Base-by-base conservation (phyloP, 2,888 invertebrate genomes). In the Luperina nickerlii region DNA sequence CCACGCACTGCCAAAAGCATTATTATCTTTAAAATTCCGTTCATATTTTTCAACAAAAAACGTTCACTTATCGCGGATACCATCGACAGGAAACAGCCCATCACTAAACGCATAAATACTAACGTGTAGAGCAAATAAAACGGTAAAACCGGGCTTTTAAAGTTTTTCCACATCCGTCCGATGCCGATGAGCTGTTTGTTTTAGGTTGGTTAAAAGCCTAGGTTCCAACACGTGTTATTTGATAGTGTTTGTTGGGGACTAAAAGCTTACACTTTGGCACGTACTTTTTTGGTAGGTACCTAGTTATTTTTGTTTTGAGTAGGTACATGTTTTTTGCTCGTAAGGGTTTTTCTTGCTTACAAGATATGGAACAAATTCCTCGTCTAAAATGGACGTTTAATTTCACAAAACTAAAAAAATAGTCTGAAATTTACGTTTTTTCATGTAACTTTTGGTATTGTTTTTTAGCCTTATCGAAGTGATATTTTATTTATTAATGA, bases 111-210 rank as follows among this genome's bases (percentile, higher is more conserved):
- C 79, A 85, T 87, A 89, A 91, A 92, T 90, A 90, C 90, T 90
- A 85, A 91, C 86, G 87, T 87, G 88, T 89, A 82, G 87, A 85
- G 91, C 91, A 94, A 94, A 93, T 92, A 92, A 93, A 93, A 93
- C 93, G 92, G 94, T 92, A 92, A 87, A 83, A 83, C 86, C 82
- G 71, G 78, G 89, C 90, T 90, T 91, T 90, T 87, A 92, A 87
- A 85, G 91, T 90, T 93, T 92, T 93, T 92, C 90, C 90, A 90
- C 90, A 90, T 91, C 90, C 88, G 86, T 81, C 63, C 69, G 69
- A 45, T 80, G 77, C 71, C 78, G 27, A 69, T 73, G 86, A 84
- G 87, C 74, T 88, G 79, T 88, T 89, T 90, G 82, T 87, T 87
- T 82, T 71, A 82, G 82, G 80, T 32, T 32, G 32, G 75, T 63